These are phyloP conservation scores for Marcusenius ussheri DNA, from an alignment of 2,113 vertebrate species.

Conservation along the genomic window DNA sequence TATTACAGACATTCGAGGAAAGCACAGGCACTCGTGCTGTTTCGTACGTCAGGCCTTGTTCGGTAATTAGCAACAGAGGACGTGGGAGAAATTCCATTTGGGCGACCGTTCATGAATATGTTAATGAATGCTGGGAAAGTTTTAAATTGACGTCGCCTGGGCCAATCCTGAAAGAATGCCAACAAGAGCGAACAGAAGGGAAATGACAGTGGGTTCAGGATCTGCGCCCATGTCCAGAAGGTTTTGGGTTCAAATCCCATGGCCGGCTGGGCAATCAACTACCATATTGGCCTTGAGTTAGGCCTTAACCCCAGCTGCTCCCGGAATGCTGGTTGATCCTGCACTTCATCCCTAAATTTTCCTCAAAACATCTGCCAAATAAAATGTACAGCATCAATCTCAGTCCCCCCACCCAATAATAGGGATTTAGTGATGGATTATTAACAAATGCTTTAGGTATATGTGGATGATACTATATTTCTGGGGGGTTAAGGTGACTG, in stretches of 20 bases:
- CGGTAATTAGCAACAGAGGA: constrained; percentile 8
- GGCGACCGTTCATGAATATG: background rate
- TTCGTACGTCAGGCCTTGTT: background rate
- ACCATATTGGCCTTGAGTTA: background rate
- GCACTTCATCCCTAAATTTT: background rate
- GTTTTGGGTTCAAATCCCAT: background rate
- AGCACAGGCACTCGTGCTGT: background rate
- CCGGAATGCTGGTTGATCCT: background rate
- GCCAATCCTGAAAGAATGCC: background rate
- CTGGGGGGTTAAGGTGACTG: background rate
- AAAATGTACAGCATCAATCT: background rate
- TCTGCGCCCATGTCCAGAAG: background rate
- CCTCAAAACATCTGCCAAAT: background rate
- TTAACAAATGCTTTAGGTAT: background rate
- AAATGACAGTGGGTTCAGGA: background rate
- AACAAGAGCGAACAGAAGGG: background rate
- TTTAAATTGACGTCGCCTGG: background rate
- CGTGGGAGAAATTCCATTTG: background rate
- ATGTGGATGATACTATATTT: background rate
- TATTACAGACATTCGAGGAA: constrained; percentile 11
- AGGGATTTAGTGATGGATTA: background rate
- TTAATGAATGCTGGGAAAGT: background rate
- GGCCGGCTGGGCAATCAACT: background rate
- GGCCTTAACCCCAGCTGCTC: background rate
- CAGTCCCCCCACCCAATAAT: background rate